Percentiles rank a stretch among this genome's conserved stretches.
Evolutionary conservation across 2,888 invertebrate species (phyloP).

Genomic region (Tenthredo scrophulariae): DNA sequence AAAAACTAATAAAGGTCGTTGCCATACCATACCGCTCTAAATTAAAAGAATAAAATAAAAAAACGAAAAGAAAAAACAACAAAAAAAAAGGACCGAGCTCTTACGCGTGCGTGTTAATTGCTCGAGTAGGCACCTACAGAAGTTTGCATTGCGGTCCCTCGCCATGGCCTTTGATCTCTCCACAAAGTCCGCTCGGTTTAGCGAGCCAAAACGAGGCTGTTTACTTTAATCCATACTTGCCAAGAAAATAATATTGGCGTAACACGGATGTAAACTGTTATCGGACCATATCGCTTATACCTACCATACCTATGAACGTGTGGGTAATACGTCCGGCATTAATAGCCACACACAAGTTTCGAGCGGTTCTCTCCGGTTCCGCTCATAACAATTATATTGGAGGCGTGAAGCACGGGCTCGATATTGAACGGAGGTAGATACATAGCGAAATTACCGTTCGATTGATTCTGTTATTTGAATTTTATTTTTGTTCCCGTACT

Average conservation of each 20-base stretch:
- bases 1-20: conserved; percentile 43
- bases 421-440: conserved; percentile 17
- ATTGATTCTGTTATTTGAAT: background rate
- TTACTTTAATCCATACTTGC: conserved; percentile 13
- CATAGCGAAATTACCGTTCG: conserved; percentile 28
- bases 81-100: conserved; percentile 8
- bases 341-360: background rate
- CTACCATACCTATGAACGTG: background rate
- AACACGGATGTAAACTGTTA: conserved; percentile 21
- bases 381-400: conserved; percentile 18
- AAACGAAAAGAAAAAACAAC: background rate
- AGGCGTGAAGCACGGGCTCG: conserved; percentile 10
- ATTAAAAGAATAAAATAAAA: too few relatives aligned
- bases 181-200: conserved; percentile 21
- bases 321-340: background rate
- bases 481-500: background rate
- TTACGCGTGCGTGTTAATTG: conserved; percentile 47
- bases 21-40: background rate
- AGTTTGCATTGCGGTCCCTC: conserved; percentile 29
- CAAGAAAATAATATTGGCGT: conserved; percentile 32
- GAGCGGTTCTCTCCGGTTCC: conserved; percentile 23
- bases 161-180: conserved; percentile 35
- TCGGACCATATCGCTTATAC: background rate
- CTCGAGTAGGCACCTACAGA: conserved; percentile 40
- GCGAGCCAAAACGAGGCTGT: conserved; percentile 11